These are phyloP conservation scores for Crotalus viridis DNA, from an alignment of 2,113 vertebrate genomes.

Conservation along the genomic window DNA sequence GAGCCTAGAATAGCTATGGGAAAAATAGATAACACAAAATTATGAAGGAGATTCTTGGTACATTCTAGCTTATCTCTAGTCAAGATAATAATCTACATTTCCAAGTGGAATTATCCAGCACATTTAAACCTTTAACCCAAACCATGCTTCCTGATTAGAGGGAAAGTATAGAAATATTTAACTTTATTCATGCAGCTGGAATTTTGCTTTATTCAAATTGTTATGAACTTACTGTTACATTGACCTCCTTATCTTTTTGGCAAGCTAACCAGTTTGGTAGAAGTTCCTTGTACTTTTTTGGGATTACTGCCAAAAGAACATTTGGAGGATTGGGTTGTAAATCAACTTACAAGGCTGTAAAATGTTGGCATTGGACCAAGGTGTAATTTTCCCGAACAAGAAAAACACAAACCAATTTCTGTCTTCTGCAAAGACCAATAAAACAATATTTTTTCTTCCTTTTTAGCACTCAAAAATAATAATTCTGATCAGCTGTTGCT, in stretches of 20 bases:
- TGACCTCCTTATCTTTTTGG: conserved; percentile 18
- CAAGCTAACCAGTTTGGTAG: conserved; percentile 11
- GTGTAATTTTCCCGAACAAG: conserved; percentile 22
- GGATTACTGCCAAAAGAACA: conserved; percentile 22
- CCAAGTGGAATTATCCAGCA: neutral
- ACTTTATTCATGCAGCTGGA: neutral
- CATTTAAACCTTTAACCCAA: neutral
- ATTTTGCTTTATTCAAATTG: conserved; percentile 2
- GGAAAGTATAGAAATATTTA: neutral
- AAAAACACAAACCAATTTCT: conserved; percentile 3
- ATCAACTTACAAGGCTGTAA: conserved; percentile 33
- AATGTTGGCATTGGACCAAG: conserved; percentile 33
- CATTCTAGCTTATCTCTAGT: neutral
- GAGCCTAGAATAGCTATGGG: neutral
- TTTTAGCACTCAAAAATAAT: conserved; percentile 21
- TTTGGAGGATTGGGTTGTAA: conserved; percentile 27
- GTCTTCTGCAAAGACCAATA: conserved; percentile 6
- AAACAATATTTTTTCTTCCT: neutral
- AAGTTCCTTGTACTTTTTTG: conserved; percentile 25
- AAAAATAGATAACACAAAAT: neutral
- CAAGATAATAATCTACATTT: neutral
- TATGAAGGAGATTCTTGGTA: neutral
- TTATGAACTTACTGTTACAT: conserved; percentile 9
- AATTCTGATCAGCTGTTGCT: conserved; percentile 21
- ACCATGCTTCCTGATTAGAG: neutral